Evolutionary conservation across 2,797 vertebrate species (phyloP), one percentile per base, ranked within the genome.

Genomic region (Sebastes hubbsi): DNA sequence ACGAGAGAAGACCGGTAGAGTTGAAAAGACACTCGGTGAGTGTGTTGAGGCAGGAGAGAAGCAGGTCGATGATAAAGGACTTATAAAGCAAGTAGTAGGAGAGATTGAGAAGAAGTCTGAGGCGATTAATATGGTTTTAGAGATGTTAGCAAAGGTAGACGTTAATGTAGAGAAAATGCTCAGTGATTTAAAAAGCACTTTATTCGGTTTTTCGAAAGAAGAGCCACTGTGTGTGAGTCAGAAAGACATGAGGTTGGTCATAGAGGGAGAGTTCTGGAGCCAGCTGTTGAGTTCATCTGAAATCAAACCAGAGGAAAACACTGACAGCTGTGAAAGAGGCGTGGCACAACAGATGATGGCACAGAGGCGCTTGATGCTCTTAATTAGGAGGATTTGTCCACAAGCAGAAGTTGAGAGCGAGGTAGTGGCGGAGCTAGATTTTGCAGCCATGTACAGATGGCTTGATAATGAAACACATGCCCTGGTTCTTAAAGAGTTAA

Each of bases 231-330:
- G 66, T 65, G 60, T 81, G 7, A 91, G 88, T 79, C 86, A 82
- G 52, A 79, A 82, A 25, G 88, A 91, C 74, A 63, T 80, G 46
- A 87, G 75, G 25, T 79, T 86, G 24, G 69, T 94, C 58, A 85
- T 95, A 8, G 95, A 96, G 83, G 90, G 75, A 34, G 95, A 95
- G 85, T 95, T 97, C 87, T 96, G 94, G 90, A 91, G 86, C 84
- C 91, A 84, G 75, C 65, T 97, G 83, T 73, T 94, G 80, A 78
- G 71, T 52, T 77, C 76, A 71, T 34, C 77, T 8, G 54, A 89
- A 66, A 69, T 65, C 18, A 77, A 70, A 56, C 59, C 83, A 58
- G 81, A 82, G 11, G 77, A 85, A 42, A 76, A 80, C 5, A 30
- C 25, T 49, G 72, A 74, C 30, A 77, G 75, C 75, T 83, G 74